A percentile compares a stretch with the other conserved stretches of the same genome.
phyloP scores from a whole-genome alignment of 2,797 vertebrate genomes.

The Acipenser oxyrinchus region DNA sequence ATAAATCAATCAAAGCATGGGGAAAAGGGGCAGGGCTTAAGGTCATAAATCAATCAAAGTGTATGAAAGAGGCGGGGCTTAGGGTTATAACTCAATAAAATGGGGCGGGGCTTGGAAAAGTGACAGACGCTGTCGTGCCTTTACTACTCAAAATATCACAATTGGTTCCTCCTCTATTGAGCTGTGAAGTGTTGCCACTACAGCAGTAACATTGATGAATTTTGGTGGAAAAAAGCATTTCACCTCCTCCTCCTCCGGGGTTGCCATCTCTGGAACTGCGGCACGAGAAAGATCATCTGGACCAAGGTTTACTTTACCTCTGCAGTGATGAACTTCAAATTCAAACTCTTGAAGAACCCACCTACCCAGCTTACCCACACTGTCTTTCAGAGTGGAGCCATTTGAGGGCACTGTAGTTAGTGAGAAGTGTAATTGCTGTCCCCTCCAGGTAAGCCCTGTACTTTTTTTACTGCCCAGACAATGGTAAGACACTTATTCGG shows the following conservation, averaged over 20 bases:
- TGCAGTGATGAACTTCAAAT: not conserved
- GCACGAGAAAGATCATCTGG: not conserved
- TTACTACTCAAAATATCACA: too few relatives aligned
- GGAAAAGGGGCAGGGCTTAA: too few relatives aligned
- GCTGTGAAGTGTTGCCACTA: not conserved
- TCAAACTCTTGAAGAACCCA: not conserved
- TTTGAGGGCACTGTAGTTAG: not conserved
- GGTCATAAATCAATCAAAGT: too few relatives aligned
- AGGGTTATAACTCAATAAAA: too few relatives aligned
- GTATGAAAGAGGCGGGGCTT: too few relatives aligned
- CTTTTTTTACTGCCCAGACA: not conserved
- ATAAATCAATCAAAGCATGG: too few relatives aligned
- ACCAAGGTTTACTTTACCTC: not conserved
- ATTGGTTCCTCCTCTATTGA: too few relatives aligned
- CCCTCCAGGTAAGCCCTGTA: not conserved
- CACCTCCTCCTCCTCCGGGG: not conserved
- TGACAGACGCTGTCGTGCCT: too few relatives aligned
- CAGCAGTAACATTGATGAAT: not conserved
- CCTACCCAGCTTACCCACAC: not conserved
- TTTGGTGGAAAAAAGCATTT: not conserved
- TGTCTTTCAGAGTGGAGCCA: not conserved
- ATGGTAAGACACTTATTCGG: not conserved
- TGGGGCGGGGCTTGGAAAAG: too few relatives aligned
- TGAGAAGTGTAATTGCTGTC: not conserved
- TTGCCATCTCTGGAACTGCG: not conserved